Percentiles rank a stretch among this genome's conserved stretches.
These are phyloP conservation scores for Eriocheir sinensis DNA, from an alignment of 1,140 invertebrate genomes.

Conservation along the genomic window DNA sequence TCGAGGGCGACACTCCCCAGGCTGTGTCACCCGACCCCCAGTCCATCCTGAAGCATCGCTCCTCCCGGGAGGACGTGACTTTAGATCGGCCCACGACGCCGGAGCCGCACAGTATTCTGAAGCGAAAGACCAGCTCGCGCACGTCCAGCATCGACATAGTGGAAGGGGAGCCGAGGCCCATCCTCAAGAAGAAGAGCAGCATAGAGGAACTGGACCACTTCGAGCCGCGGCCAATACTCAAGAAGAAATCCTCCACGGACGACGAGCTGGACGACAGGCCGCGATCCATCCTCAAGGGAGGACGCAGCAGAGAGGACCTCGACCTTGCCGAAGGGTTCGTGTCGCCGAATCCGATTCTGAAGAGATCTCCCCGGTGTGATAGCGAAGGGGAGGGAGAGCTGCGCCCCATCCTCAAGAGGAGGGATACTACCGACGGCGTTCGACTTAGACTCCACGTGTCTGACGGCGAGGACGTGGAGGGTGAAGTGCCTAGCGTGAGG, in stretches of 20 bases:
- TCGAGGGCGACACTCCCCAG: slow-evolving; percentile 62
- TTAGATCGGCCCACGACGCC: slow-evolving; percentile 82
- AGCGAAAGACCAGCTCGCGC: slow-evolving; percentile 81
- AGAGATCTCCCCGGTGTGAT: slow-evolving; percentile 71
- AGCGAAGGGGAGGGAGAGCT: slow-evolving; percentile 78
- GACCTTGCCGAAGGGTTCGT: slow-evolving; percentile 72
- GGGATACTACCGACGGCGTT: slow-evolving; percentile 77
- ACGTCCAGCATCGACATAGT: slow-evolving; percentile 76
- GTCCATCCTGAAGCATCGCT: slow-evolving; percentile 87
- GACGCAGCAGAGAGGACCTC: slow-evolving; percentile 84
- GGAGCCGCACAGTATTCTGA: slow-evolving; percentile 79
- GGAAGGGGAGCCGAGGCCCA: slow-evolving; percentile 86
- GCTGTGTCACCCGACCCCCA: slow-evolving; percentile 82
- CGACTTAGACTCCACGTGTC: slow-evolving; percentile 72
- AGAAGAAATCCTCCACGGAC: slow-evolving; percentile 91
- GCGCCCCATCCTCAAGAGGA: slow-evolving; percentile 79
- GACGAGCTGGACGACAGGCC: slow-evolving; percentile 87
- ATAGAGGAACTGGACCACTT: slow-evolving; percentile 76
- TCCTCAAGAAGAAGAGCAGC: slow-evolving; percentile 88
- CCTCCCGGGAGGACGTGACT: slow-evolving; percentile 84
- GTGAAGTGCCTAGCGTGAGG: slow-evolving; percentile 67
- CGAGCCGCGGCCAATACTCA: slow-evolving; percentile 88
- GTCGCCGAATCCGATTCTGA: slow-evolving; percentile 77
- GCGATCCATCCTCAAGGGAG: slow-evolving; percentile 90
- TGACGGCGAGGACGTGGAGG: slow-evolving; percentile 77